A percentile compares a stretch with the other conserved stretches of the same genome.
Conservation (phyloP, 2,888 invertebrate genomes). For the Heliconius ismenius region DNA sequence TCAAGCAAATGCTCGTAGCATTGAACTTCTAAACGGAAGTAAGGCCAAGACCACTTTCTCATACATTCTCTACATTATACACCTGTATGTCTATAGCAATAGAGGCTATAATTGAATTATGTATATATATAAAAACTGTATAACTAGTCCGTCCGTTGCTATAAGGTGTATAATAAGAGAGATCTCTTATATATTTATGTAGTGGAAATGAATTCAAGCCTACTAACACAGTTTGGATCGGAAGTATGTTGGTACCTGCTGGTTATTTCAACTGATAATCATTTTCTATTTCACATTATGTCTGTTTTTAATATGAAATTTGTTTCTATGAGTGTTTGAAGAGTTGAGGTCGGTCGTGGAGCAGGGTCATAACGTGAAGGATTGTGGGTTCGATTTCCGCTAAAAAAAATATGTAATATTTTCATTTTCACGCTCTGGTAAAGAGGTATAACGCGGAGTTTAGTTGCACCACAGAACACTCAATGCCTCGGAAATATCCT, state of each 20-base stretch:
- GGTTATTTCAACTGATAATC: neutral
- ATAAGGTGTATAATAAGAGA: constrained; percentile 12
- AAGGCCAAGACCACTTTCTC: constrained; percentile 43
- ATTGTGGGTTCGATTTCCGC: no score
- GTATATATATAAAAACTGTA: constrained; percentile 6
- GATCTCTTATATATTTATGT: constrained; percentile 26
- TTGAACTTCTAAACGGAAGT: constrained; percentile 44
- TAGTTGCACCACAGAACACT: no score
- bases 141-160: neutral
- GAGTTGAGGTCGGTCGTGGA: neutral
- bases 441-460: no score
- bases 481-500: no score
- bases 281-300: constrained; percentile 3
- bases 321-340: neutral
- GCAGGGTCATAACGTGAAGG: no score
- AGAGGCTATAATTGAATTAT: constrained; percentile 1
- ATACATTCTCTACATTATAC: neutral
- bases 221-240: constrained; percentile 24
- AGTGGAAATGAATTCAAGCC: constrained; percentile 26
- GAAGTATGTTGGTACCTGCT: constrained; percentile 2
- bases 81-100: constrained; percentile 3
- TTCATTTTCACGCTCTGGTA: no score
- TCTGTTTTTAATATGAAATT: neutral
- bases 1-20: constrained; percentile 32
- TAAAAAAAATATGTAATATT: no score